Base-by-base conservation (phyloP, 2,888 invertebrate species). In the Himalopsyche anomala region DNA sequence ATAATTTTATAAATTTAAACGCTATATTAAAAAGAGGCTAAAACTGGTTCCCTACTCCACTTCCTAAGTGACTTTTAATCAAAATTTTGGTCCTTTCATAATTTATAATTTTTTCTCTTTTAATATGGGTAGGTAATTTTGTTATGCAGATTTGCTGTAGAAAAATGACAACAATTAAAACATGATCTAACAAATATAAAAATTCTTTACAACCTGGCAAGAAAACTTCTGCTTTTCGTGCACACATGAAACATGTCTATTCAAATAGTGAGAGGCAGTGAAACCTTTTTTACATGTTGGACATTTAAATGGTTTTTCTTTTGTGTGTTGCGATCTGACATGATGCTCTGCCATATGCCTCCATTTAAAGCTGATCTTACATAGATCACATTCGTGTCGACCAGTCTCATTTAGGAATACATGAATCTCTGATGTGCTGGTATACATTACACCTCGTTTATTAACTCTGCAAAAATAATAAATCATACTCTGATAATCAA, bases 231-330 rank as follows among this genome's bases (percentile, higher is more conserved):
- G 83, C n/a, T 84, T 83, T 83, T 88, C 85, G n/a, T 88, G 88
- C 56, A 86, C 84, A 80, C 84, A 83, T 40, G 81, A 80, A n/a
- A 87, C 87, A 40, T 88, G 88, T 74, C 87, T 85, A 80, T 85
- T 85, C 9, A 88, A 82, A 62, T 85, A 82, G 36, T 84, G 38
- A 8, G 84, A 45, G 0, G 83, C 85, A 19, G 87, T 56, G 56
- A 88, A 88, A 2, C 51, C 54, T 83, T 87, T 87, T 19, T 40
- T 15, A 56, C 88, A 88, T 17, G 42, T 51, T 11, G 74, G 40
- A 40, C 88, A 88, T 9, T 56, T 38, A 45, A 88, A 88, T 17
- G 88, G 88, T 74, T 84, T 87, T 62, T 88, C 87, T 9, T 88
- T 83, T 36, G 84, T 87, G 51, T 88, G 88, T 55, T 80, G 19